Evolutionary conservation across 2,113 vertebrate species (phyloP).

Genomic region (Choloepus hoffmanni): DNA sequence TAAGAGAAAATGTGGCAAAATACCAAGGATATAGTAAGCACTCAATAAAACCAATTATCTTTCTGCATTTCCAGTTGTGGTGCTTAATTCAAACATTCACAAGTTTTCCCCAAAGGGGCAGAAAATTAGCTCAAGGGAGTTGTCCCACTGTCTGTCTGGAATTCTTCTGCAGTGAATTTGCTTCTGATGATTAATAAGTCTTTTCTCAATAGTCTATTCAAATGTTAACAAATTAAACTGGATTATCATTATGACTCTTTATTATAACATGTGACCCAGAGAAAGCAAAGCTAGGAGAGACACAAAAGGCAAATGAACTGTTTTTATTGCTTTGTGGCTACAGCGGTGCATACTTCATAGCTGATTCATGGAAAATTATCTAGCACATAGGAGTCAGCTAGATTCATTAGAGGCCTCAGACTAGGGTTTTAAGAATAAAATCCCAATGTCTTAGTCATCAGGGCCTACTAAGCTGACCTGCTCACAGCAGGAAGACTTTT

Average conservation of each 20-base stretch:
- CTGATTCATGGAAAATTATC: constrained; percentile 76
- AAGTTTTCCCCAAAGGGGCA: background rate
- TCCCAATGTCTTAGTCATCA: background rate
- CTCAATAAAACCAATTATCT: background rate
- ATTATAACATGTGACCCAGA: constrained; percentile 32
- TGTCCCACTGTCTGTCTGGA: background rate
- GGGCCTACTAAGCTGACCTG: background rate
- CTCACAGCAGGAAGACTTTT: background rate
- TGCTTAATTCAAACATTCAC: constrained; percentile 42
- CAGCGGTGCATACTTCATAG: constrained; percentile 58
- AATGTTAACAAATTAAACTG: constrained; percentile 39
- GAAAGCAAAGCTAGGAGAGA: constrained; percentile 50
- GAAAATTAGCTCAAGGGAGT: constrained; percentile 30
- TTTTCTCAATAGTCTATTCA: constrained; percentile 63
- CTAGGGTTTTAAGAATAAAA: constrained; percentile 15
- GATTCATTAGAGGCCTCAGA: constrained; percentile 29
- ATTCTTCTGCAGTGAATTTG: constrained; percentile 46
- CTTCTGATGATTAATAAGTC: constrained; percentile 56
- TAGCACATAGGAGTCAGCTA: background rate
- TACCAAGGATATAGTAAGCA: background rate
- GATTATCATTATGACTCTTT: constrained; percentile 46
- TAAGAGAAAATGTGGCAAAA: constrained; percentile 13
- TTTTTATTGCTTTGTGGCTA: constrained; percentile 46
- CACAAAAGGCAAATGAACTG: constrained; percentile 39
- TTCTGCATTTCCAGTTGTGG: background rate